Conservation (phyloP, 1,140 invertebrate species). For the Listronotus bonariensis region DNA sequence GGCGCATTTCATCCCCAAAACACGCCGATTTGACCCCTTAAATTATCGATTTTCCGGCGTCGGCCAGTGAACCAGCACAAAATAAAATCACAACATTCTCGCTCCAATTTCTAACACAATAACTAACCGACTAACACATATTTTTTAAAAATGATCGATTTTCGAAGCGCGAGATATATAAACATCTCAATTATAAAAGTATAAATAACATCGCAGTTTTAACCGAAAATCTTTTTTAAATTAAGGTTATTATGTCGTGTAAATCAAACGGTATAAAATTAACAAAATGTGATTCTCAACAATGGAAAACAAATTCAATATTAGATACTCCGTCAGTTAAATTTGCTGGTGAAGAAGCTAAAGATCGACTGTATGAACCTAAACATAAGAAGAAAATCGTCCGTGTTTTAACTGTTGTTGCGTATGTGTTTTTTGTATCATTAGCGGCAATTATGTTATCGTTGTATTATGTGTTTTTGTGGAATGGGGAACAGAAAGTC, state of each 20-base stretch:
- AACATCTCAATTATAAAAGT: conserved; percentile 12
- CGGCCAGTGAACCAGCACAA: conserved; percentile 24
- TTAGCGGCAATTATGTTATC: conserved; percentile 93
- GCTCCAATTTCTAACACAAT: conserved; percentile 39
- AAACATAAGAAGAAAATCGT: conserved; percentile 86
- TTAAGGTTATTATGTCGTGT: conserved; percentile 47
- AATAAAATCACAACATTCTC: conserved; percentile 46
- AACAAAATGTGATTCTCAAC: conserved; percentile 43
- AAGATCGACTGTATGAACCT: conserved; percentile 79
- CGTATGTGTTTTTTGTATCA: conserved; percentile 94
- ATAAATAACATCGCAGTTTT: conserved; percentile 21
- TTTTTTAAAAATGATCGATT: conserved; percentile 35
- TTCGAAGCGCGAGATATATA: conserved; percentile 5
- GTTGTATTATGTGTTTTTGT: conserved; percentile 94
- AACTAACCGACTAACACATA: conserved; percentile 29
- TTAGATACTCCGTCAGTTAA: conserved; percentile 64
- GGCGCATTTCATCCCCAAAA: conserved; percentile 1
- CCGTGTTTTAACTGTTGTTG: conserved; percentile 91
- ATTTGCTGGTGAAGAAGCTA: conserved; percentile 76
- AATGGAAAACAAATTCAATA: conserved; percentile 54
- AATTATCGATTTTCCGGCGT: conserved; percentile 19
- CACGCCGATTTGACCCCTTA: neutral
- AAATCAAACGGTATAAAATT: conserved; percentile 52
- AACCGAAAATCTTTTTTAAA: conserved; percentile 1
- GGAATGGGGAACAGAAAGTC: conserved; percentile 64